Evolutionary conservation across 2,888 invertebrate species (phyloP).

Genomic region (Autographa gamma): DNA sequence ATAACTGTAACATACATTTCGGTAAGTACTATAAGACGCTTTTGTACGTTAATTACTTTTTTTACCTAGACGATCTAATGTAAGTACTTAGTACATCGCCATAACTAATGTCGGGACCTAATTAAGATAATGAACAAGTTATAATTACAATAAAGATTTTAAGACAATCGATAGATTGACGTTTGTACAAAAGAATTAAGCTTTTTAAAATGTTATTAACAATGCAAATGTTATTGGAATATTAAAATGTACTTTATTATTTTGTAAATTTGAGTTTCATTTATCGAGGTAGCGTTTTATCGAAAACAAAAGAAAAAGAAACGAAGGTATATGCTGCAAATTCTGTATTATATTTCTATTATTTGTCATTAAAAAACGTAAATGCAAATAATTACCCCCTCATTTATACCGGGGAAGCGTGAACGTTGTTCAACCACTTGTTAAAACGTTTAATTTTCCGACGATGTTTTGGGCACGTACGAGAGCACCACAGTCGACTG

Average conservation of each 20-base stretch:
- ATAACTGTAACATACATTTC: background rate
- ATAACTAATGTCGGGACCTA: slow-evolving; percentile 63
- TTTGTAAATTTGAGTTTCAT: slow-evolving; percentile 62
- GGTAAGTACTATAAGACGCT: background rate
- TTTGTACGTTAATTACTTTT: slow-evolving; percentile 1
- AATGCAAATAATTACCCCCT: slow-evolving; percentile 62
- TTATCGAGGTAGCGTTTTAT: slow-evolving; percentile 1
- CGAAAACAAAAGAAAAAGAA: too few relatives aligned
- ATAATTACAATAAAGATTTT: slow-evolving; percentile 49
- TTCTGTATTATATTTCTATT: slow-evolving; percentile 22
- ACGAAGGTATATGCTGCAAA: slow-evolving; percentile 43
- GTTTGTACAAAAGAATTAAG: slow-evolving; percentile 73
- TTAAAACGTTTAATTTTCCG: slow-evolving; percentile 65
- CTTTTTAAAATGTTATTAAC: slow-evolving; percentile 78
- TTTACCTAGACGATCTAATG: slow-evolving; percentile 37
- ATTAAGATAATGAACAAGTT: slow-evolving; percentile 39
- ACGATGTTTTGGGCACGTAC: slow-evolving; percentile 89
- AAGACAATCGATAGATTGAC: slow-evolving; percentile 53
- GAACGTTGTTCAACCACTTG: slow-evolving; percentile 5
- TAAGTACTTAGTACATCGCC: slow-evolving; percentile 49
- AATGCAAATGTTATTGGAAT: slow-evolving; percentile 73
- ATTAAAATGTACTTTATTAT: slow-evolving; percentile 74
- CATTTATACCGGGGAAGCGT: slow-evolving; percentile 45
- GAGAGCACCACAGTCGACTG: slow-evolving; percentile 91
- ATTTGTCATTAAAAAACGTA: slow-evolving; percentile 50